Evolutionary conservation across 2,797 vertebrate genomes (phyloP).

Genomic region (Diceros bicornis): DNA sequence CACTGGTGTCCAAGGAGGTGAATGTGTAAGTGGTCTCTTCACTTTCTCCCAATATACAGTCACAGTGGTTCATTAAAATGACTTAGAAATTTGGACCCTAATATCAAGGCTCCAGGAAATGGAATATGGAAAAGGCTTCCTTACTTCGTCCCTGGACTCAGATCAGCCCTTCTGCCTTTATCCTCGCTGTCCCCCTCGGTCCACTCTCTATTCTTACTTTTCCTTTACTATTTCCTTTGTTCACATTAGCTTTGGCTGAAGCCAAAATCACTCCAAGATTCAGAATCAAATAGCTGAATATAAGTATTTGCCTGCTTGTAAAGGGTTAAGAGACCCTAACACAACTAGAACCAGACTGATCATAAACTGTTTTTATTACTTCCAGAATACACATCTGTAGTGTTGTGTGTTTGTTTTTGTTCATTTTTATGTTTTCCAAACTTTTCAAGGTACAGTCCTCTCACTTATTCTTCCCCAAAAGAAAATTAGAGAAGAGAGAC

Average conservation of each 20-base stretch:
- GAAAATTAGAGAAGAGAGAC: not conserved
- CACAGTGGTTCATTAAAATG: not conserved
- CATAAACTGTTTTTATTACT: accelerated
- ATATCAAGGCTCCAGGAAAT: not conserved
- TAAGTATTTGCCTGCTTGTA: not conserved
- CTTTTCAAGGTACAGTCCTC: not conserved
- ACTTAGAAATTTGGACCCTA: no score
- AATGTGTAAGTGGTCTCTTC: accelerated
- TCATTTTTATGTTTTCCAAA: not conserved
- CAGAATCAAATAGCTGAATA: not conserved
- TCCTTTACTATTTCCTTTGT: not conserved
- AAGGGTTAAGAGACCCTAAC: not conserved
- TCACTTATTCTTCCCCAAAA: not conserved
- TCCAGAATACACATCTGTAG: not conserved
- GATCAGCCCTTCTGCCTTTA: not conserved
- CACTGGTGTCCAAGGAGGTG: accelerated
- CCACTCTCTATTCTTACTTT: accelerated
- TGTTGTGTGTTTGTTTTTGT: not conserved
- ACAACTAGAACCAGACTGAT: not conserved
- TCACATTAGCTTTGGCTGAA: not conserved
- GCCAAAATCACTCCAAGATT: not conserved
- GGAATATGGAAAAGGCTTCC: accelerated
- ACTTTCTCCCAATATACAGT: accelerated
- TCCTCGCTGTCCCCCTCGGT: accelerated
- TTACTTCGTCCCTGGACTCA: not conserved